A percentile compares a stretch with the other conserved stretches of the same genome.
Conservation (phyloP, 2,113 vertebrate genomes). For the Piaya cayana region DNA sequence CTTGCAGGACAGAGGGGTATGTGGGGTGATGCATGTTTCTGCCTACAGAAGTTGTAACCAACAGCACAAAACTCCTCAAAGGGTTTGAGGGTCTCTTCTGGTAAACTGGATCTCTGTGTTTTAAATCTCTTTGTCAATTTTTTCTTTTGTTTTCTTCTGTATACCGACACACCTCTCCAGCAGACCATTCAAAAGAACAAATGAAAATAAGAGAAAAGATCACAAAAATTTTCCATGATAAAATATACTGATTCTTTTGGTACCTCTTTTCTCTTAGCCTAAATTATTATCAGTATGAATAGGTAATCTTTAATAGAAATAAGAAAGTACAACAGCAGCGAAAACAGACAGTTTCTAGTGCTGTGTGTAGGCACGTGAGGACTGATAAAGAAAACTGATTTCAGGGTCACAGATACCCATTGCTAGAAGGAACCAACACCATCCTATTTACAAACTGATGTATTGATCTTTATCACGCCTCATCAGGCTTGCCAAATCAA, state of each 20-base stretch:
- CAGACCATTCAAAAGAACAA: background rate
- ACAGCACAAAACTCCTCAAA: background rate
- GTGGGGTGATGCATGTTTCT: background rate
- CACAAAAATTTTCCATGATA: background rate
- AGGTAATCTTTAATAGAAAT: background rate
- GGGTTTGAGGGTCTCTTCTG: background rate
- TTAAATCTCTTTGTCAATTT: background rate
- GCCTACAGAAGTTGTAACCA: background rate
- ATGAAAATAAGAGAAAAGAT: background rate
- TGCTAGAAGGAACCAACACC: background rate
- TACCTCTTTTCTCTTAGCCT: background rate
- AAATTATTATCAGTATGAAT: background rate
- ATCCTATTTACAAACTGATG: background rate
- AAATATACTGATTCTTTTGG: background rate
- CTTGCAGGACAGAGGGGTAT: background rate
- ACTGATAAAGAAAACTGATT: background rate
- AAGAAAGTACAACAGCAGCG: background rate
- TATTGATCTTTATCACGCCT: background rate
- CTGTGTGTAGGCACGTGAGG: background rate
- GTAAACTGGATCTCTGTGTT: background rate
- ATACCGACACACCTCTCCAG: background rate
- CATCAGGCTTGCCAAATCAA: background rate
- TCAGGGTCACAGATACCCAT: background rate
- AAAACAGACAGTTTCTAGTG: background rate
- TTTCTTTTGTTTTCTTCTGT: background rate